Evolutionary conservation across 2,113 vertebrate species (phyloP), one percentile per base, ranked within the genome.

Genomic region (Malurus cyaneus): DNA sequence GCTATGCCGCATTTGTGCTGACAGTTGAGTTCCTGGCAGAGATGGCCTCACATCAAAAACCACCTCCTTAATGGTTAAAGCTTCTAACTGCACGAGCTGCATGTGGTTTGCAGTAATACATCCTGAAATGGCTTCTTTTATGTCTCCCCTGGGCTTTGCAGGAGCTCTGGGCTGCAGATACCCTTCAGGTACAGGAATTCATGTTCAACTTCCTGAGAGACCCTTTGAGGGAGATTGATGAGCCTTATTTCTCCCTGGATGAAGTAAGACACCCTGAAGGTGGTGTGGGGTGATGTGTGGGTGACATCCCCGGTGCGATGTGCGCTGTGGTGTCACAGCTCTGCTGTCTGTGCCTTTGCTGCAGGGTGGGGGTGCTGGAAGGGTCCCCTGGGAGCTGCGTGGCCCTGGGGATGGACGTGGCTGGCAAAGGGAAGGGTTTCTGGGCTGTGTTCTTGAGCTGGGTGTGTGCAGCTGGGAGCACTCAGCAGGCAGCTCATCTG

Each of bases 211-310:
- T 99, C 87, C 98, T 99, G 96, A 98, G 98, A 92, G 99, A 99
- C 92, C 99, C 99, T n/a, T 94, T 99, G 91, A 97, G 99, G 91
- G 99, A 99, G 98, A 99, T 99, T 5, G 99, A 99, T 2, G 99
- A 99, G 93, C 98, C 99, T 5, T 99, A 98, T 95, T 99, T 99
- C 96, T 98, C 97, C 69, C 97, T 98, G 96, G 99, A 99, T 0
- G 99, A 99, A 97, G 99, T 99, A 95, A 96, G 89, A 70, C 72
- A 64, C 64, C 39, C 31, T 11, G 47, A 52, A 14, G 0, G 3
- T 39, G 28, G 56, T 0, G 0, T 5, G 47, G 69, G 54, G 20
- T 44, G 79, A 7, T 0, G 0, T 2, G 36, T 20, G 49, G 1
- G 34, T 34, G 82, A 23, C 9, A 5, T 1, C 60, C 60, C 49